Evolutionary conservation across 2,797 vertebrate genomes (phyloP).

Genomic region (Capromys pilorides): DNA sequence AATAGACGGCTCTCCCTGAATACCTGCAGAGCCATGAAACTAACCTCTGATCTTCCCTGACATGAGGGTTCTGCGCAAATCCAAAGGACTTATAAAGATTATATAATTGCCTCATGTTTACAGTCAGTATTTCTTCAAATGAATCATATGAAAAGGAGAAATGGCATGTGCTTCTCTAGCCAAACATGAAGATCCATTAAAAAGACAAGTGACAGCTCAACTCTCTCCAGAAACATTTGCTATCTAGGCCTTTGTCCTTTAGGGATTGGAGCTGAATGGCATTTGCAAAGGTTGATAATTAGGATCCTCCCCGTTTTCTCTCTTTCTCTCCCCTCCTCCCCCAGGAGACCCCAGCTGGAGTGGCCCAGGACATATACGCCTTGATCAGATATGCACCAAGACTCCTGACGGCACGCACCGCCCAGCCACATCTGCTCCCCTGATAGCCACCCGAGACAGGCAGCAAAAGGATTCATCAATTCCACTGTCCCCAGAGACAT

Average conservation of each 20-base stretch:
- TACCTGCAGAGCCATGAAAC: constrained; percentile 55
- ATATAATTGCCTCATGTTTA: constrained; percentile 26
- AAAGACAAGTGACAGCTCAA: constrained; percentile 81
- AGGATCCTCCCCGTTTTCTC: constrained; percentile 73
- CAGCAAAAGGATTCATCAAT: constrained; percentile 82
- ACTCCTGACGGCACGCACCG: constrained; percentile 75
- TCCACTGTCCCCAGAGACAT: constrained; percentile 75
- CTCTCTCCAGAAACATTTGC: constrained; percentile 81
- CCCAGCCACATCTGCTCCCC: constrained; percentile 85
- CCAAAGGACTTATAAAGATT: constrained; percentile 51
- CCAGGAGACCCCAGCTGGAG: constrained; percentile 83
- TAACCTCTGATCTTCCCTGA: background rate
- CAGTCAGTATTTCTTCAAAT: constrained; percentile 72
- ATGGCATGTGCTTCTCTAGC: constrained; percentile 64
- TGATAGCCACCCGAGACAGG: constrained; percentile 78
- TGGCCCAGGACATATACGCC: constrained; percentile 84
- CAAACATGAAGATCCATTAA: constrained; percentile 76
- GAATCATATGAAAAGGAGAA: constrained; percentile 59
- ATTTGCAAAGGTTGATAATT: constrained; percentile 85
- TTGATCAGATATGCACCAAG: constrained; percentile 83
- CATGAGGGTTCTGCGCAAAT: constrained; percentile 52
- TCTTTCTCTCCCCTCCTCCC: background rate
- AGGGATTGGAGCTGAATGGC: constrained; percentile 84
- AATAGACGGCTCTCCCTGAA: background rate
- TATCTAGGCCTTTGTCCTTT: constrained; percentile 79